Percentiles rank a stretch among this genome's conserved stretches.
Conservation (phyloP, 2,113 vertebrate genomes). For the Caretta caretta region DNA sequence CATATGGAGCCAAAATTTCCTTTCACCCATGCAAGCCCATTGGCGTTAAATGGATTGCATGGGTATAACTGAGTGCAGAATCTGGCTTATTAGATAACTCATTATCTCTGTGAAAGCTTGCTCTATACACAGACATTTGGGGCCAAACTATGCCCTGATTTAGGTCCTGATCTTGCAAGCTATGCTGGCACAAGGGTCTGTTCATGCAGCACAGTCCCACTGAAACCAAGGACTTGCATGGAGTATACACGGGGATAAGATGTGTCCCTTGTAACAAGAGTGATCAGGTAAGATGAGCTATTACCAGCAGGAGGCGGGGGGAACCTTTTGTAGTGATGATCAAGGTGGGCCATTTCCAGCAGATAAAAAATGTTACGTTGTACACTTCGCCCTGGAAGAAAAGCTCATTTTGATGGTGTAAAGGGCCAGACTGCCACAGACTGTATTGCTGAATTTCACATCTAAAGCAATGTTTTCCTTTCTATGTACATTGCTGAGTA, state of each 20-base stretch:
- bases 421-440: conserved; percentile 34
- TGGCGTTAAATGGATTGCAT: not conserved
- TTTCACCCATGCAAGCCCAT: not conserved
- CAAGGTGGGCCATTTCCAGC: not conserved
- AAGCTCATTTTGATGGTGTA: conserved; percentile 48
- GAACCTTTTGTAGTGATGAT: no score
- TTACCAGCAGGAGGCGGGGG: no score
- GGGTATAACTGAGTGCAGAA: not conserved
- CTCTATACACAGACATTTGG: not conserved
- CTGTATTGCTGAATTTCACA: conserved; percentile 19
- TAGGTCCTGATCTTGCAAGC: not conserved
- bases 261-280: not conserved
- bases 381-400: conserved; percentile 65
- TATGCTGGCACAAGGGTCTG: not conserved
- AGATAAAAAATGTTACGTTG: conserved; percentile 71
- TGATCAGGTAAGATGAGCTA: no score
- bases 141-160: not conserved
- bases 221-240: not conserved
- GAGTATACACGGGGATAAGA: not conserved
- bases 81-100: not conserved
- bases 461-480: conserved; percentile 68
- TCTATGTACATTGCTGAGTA: conserved; percentile 31
- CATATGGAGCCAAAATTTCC: not conserved
- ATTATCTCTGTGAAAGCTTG: not conserved
- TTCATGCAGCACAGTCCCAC: not conserved